Evolutionary conservation across 2,888 invertebrate species (phyloP).

Genomic region (Amiota communis): DNA sequence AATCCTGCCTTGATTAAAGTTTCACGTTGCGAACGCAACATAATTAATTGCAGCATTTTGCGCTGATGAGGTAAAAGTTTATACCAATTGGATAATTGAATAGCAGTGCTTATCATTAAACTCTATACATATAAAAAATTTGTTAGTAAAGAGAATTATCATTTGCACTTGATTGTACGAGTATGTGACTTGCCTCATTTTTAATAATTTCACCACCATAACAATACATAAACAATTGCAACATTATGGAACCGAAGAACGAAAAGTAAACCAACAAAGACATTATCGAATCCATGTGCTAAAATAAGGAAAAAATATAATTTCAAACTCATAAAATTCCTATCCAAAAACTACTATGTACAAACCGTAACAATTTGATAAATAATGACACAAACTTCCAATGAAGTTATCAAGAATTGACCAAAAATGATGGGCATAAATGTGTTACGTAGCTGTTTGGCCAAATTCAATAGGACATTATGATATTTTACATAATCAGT

Average conservation of each 20-base stretch:
- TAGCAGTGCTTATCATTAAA: constrained; percentile 58
- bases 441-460: constrained; percentile 52
- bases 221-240: constrained; percentile 70
- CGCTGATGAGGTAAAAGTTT: constrained; percentile 59
- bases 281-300: constrained; percentile 62
- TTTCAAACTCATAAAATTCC: not conserved
- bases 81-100: constrained; percentile 66
- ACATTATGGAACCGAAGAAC: constrained; percentile 64
- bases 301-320: constrained; percentile 6
- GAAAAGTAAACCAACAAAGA: constrained; percentile 57
- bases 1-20: constrained; percentile 66
- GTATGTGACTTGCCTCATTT: constrained; percentile 65
- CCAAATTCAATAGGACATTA: constrained; percentile 54
- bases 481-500: constrained; percentile 59
- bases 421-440: constrained; percentile 69
- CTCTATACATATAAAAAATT: constrained; percentile 58
- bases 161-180: not conserved
- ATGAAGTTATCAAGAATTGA: constrained; percentile 69
- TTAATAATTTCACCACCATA: constrained; percentile 70
- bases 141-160: not conserved
- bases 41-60: constrained; percentile 57
- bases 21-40: constrained; percentile 64
- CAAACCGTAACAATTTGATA: constrained; percentile 68
- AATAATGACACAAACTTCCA: constrained; percentile 69
- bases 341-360: not conserved